Base-by-base conservation (phyloP, 2,113 vertebrate genomes). In the Calyptommatus sinebrachiatus region DNA sequence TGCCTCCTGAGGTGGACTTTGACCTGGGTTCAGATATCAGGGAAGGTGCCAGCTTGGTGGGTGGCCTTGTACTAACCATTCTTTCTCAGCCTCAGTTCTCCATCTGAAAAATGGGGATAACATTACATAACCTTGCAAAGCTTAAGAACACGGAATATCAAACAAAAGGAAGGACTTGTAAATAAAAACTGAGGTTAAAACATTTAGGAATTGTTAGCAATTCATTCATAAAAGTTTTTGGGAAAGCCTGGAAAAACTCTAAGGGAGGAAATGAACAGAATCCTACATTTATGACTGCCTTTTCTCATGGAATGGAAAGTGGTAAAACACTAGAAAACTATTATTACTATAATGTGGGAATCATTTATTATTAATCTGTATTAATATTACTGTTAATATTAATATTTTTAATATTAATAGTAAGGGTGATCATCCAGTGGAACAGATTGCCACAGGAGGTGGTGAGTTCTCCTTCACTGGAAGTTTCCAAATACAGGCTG, bases 201-300 rank as follows among this genome's bases (percentile, higher is more conserved):
- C 2, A 8, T 18, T 71, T 68, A 18, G 16, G 41, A 7, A 45
- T 60, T 60, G 29, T 5, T 62, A 71, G 75, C 72, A 65, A 50
- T 28, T 73, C 62, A 68, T 67, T 26, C 86, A 45, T 28, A 28
- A 75, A 83, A 46, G 75, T 84, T 71, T 57, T 29, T 21, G 79
- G 29, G 63, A 87, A 80, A 75, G 78, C 73, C 79, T 77, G 80
- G 71, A 71, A 63, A 80, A 80, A 88, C 86, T 50, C 88, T 82
- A 80, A 88, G 85, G 90, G 87, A 83, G 87, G 91, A 75, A 85
- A 83, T 66, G 79, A 89, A 87, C 83, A 85, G 46, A 80, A 67
- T 0, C 0, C 53, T 22, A 45, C 16, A 68, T 48, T 29, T 14
- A 26, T 26, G 7, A 26, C 29, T 69, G 65, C n/a, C 65, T 57